Conservation (phyloP, 1,140 invertebrate genomes). For the Drosophila sulfurigaster region DNA sequence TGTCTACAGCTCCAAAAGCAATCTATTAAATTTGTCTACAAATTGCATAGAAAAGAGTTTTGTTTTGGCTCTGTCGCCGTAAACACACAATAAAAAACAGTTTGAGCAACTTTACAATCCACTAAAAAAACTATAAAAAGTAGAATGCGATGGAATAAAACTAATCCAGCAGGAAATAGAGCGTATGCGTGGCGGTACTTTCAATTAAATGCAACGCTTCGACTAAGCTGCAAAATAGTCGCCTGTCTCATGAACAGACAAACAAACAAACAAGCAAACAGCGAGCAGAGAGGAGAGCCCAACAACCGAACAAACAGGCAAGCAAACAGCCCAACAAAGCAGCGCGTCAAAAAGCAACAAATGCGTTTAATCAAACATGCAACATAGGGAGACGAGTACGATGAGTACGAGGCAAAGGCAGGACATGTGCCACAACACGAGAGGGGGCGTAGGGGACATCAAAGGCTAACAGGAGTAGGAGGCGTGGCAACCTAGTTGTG, state of each 20-base stretch:
- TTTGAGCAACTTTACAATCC: slow-evolving; percentile 10
- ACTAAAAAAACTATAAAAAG: slow-evolving; percentile 11
- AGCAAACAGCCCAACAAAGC: slow-evolving; percentile 43
- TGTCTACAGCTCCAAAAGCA: no score
- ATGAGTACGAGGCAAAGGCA: not conserved
- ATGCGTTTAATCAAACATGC: slow-evolving; percentile 82
- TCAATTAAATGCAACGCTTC: slow-evolving; percentile 48
- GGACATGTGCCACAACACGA: not conserved
- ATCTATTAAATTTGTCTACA: not conserved
- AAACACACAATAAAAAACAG: slow-evolving; percentile 28
- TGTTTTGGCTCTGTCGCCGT: not conserved
- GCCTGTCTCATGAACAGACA: slow-evolving; percentile 29
- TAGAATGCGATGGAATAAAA: not conserved
- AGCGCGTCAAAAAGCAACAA: slow-evolving; percentile 77
- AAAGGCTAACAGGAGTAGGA: slow-evolving; percentile 27
- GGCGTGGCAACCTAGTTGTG: slow-evolving; percentile 53
- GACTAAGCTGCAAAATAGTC: slow-evolving; percentile 51
- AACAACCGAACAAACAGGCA: slow-evolving; percentile 29
- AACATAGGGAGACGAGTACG: slow-evolving; percentile 4
- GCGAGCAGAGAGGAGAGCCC: not conserved
- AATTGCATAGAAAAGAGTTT: not conserved
- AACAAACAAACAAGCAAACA: slow-evolving; percentile 24
- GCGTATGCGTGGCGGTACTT: slow-evolving; percentile 37
- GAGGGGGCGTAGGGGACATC: slow-evolving; percentile 20
- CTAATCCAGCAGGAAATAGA: slow-evolving; percentile 45